Evolutionary conservation across 2,797 vertebrate genomes (phyloP).

Genomic region (Parotocinclus haroldoi): DNA sequence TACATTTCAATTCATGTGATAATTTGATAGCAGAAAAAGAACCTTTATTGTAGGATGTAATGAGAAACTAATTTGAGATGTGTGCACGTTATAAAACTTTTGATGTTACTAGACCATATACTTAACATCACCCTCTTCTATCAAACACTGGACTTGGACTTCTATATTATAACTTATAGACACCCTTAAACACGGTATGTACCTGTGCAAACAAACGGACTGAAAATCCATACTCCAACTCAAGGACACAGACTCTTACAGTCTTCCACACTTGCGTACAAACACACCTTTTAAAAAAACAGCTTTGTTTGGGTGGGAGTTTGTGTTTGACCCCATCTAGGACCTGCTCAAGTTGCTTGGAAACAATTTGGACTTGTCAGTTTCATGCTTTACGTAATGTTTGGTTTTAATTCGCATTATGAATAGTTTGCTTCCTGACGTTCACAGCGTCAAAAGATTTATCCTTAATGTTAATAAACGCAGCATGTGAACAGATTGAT

Average conservation of each 20-base stretch:
- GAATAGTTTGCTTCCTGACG: conserved; percentile 17
- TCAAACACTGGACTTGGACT: too few relatives aligned
- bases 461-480: too few relatives aligned
- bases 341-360: conserved; percentile 11
- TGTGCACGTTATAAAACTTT: too few relatives aligned
- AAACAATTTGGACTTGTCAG: conserved; percentile 12
- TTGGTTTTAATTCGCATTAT: conserved; percentile 15
- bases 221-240: background rate
- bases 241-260: background rate
- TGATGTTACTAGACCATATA: too few relatives aligned
- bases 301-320: background rate
- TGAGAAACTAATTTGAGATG: too few relatives aligned
- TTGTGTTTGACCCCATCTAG: conserved; percentile 11
- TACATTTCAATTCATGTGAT: too few relatives aligned
- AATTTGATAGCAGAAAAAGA: too few relatives aligned
- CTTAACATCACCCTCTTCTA: too few relatives aligned
- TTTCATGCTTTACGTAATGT: conserved; percentile 16
- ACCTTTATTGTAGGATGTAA: too few relatives aligned
- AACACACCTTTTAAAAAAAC: conserved; percentile 1
- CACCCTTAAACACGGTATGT: background rate
- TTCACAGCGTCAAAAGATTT: conserved; percentile 23
- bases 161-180: too few relatives aligned
- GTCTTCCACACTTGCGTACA: background rate
- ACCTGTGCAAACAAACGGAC: background rate
- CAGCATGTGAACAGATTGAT: conserved; percentile 12